Evolutionary conservation across 2,888 invertebrate species (phyloP).

Genomic region (Cepaea hortensis): DNA sequence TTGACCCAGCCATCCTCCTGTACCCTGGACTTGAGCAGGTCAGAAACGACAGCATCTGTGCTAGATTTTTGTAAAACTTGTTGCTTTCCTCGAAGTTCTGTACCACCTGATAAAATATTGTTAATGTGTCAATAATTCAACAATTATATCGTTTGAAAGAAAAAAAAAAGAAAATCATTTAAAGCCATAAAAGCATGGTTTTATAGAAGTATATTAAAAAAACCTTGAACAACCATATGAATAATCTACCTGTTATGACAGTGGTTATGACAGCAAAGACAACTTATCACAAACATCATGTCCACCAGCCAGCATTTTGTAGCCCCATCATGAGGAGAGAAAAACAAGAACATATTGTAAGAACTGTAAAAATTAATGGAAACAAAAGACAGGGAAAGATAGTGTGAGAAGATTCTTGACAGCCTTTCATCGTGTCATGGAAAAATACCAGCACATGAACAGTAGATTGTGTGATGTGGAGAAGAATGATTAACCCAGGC

Average conservation of each 20-base stretch:
- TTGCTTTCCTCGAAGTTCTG: slow-evolving; percentile 29
- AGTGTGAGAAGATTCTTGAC: neutral
- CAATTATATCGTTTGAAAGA: too few relatives aligned
- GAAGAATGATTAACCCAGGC: too few relatives aligned
- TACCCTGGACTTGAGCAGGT: slow-evolving; percentile 28
- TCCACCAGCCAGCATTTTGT: too few relatives aligned
- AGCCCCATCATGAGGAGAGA: neutral
- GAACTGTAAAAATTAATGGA: neutral
- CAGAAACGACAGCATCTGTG: slow-evolving; percentile 27
- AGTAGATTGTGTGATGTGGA: too few relatives aligned
- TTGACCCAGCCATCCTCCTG: slow-evolving; percentile 42
- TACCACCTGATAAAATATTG: slow-evolving; percentile 15
- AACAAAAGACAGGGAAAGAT: neutral
- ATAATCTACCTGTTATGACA: too few relatives aligned
- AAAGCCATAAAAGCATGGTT: too few relatives aligned
- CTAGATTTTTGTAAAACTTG: neutral
- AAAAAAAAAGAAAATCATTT: too few relatives aligned
- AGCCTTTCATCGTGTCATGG: neutral
- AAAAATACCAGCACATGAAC: too few relatives aligned
- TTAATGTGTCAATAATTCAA: neutral
- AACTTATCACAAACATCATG: too few relatives aligned
- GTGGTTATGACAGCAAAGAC: too few relatives aligned
- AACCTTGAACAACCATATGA: too few relatives aligned
- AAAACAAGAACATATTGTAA: neutral
- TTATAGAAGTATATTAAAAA: too few relatives aligned